Conservation (phyloP, 2,113 vertebrate species). For the Channa maculata region DNA sequence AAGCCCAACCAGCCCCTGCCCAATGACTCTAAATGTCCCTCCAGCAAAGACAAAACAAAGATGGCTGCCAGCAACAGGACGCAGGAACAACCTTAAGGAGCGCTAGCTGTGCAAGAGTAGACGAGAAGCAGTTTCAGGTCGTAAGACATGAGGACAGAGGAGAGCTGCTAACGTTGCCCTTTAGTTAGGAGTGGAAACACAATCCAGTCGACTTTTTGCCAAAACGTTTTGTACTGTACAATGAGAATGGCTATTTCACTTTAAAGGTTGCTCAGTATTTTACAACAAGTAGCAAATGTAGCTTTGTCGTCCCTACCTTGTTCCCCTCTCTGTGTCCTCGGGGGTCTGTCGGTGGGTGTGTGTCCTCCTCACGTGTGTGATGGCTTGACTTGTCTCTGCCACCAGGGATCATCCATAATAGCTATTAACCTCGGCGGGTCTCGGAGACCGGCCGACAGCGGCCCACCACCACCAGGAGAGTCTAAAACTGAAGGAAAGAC, state of each 20-base stretch:
- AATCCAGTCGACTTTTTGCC: conserved; percentile 69
- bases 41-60: conserved; percentile 93
- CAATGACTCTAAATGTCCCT: conserved; percentile 90
- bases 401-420: conserved; percentile 98
- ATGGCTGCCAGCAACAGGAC: conserved; percentile 89
- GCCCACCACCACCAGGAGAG: conserved; percentile 26
- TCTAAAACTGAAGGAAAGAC: conserved; percentile 42
- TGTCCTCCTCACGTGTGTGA: conserved; percentile 79
- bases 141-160: conserved; percentile 40
- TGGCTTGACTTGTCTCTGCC: conserved; percentile 93
- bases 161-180: conserved; percentile 80
- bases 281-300: conserved; percentile 84
- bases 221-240: conserved; percentile 74
- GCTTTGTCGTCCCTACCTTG: conserved; percentile 56
- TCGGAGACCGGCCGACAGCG: not conserved
- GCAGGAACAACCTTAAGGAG: conserved; percentile 91
- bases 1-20: conserved; percentile 89
- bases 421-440: conserved; percentile 82
- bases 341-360: conserved; percentile 54
- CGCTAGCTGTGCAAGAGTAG: conserved; percentile 76
- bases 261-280: conserved; percentile 69
- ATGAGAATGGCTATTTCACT: conserved; percentile 68
- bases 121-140: conserved; percentile 54
- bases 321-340: conserved; percentile 48
- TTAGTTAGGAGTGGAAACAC: conserved; percentile 47